Evolutionary conservation across 2,113 vertebrate genomes (phyloP).

Genomic region (Protomyctophum bolini): DNA sequence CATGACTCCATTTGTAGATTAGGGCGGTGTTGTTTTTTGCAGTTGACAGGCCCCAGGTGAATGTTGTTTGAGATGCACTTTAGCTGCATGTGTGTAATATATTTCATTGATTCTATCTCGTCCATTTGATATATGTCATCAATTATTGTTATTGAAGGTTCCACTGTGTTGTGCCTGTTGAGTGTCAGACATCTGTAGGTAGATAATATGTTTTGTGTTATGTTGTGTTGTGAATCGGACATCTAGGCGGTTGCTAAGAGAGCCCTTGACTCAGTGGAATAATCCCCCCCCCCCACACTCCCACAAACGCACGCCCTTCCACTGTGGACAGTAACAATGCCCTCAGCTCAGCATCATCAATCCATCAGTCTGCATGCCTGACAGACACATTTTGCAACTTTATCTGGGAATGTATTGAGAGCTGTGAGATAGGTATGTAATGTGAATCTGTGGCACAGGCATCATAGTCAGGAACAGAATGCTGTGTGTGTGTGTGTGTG

Average conservation of each 20-base stretch:
- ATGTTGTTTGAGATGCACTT: no score
- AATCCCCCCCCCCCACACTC: slow-evolving; percentile 46
- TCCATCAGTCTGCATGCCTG: slow-evolving; percentile 1
- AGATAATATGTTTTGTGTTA: slow-evolving; percentile 26
- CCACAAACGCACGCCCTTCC: slow-evolving; percentile 7
- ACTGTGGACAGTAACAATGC: not conserved
- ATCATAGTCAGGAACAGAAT: not conserved
- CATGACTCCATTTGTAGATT: no score
- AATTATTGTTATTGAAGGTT: slow-evolving; percentile 1
- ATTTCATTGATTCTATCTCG: no score
- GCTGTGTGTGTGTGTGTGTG: slow-evolving; percentile 17
- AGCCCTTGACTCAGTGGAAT: slow-evolving; percentile 65
- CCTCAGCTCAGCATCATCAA: slow-evolving; percentile 28
- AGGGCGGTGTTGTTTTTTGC: no score
- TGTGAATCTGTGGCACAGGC: not conserved
- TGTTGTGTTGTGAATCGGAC: slow-evolving; percentile 55
- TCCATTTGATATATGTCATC: no score
- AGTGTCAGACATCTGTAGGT: slow-evolving; percentile 17
- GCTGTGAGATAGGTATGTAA: not conserved
- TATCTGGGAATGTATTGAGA: no score
- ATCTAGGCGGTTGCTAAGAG: slow-evolving; percentile 69
- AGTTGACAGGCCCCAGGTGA: no score
- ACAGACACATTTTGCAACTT: no score
- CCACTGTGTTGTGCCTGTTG: no score
- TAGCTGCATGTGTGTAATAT: not conserved